Base-by-base conservation (phyloP, 2,888 invertebrate genomes). In the Coenonympha glycerion region DNA sequence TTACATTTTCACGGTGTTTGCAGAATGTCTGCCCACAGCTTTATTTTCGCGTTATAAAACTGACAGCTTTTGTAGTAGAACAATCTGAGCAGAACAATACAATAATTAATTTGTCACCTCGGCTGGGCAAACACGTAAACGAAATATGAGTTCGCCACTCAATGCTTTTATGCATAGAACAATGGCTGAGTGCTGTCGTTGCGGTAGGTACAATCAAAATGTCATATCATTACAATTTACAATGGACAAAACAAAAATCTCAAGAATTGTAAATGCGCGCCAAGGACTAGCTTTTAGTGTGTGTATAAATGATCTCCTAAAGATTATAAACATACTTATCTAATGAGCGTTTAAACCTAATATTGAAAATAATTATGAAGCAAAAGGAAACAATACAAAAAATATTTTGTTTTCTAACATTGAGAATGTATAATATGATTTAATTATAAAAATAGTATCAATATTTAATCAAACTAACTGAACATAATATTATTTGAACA, bases 61-160 rank as follows among this genome's bases (percentile, higher is more conserved):
- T 55, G 53, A 56, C 50, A 55, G 59, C 64, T 63, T 66, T 70
- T 71, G 68, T 70, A 50, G 6, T 31, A 56, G 61, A 71, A 76
- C 73, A 75, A 77, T 71, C 11, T 39, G 9, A 24, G 3, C 15
- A n/a, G 39, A 71, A 77, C 73, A 75, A 77, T 71, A 59, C 66
- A 59, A 57, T 71, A 73, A 74, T 76, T 73, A 73, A 73, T 72
- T 69, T 69, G 69, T 67, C 64, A 67, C 62, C 47, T 64, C 66
- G 61, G 63, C 68, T 70, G 68, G 40, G 58, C 60, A 72, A 74
- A 74, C 65, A 71, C 58, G 56, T 60, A 68, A 71, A 68, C 62
- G 69, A 67, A 73, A 76, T 68, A 66, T 64, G 70, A 76, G 63
- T 61, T 59, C 53, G 64, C 63, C 64, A 76, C 68, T 73, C 64